A percentile compares a stretch with the other conserved stretches of the same genome.
phyloP scores from a whole-genome alignment of 1,140 invertebrate genomes.

The Drosophila hydei region DNA sequence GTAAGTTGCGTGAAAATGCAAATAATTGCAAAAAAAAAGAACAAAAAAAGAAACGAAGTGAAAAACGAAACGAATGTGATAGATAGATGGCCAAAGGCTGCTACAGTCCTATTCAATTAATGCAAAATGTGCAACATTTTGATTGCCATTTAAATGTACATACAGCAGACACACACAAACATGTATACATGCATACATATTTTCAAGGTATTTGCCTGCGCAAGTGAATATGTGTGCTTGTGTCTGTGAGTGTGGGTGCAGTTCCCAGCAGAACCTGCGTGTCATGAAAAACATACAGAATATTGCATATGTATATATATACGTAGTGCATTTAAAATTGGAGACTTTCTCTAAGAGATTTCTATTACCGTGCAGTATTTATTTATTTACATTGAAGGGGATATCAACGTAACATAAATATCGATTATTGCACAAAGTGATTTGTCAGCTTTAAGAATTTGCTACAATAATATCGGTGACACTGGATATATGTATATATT shows the following conservation, averaged over 20 bases:
- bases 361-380: not conserved
- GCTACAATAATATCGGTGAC: not conserved
- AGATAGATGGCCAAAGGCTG: not conserved
- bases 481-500: not conserved
- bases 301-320: conserved; percentile 1
- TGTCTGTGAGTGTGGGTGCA: conserved; percentile 8
- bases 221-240: conserved; percentile 8
- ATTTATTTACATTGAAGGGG: too few species aligned
- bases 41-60: conserved; percentile 1
- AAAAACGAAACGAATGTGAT: not conserved
- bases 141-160: conserved; percentile 37
- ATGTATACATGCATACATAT: conserved; percentile 15
- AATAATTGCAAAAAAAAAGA: conserved; percentile 14
- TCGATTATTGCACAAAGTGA: not conserved
- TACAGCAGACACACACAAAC: conserved; percentile 9
- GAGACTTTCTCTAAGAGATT: not conserved
- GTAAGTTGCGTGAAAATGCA: conserved; percentile 59
- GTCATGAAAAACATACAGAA: conserved; percentile 19
- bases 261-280: conserved; percentile 14
- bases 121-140: conserved; percentile 29
- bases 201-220: conserved; percentile 48
- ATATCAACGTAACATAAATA: not conserved
- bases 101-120: not conserved
- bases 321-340: not conserved
- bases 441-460: not conserved